Base-by-base conservation (phyloP, 2,113 vertebrate species). In the Poeciliopsis turrubarensis region DNA sequence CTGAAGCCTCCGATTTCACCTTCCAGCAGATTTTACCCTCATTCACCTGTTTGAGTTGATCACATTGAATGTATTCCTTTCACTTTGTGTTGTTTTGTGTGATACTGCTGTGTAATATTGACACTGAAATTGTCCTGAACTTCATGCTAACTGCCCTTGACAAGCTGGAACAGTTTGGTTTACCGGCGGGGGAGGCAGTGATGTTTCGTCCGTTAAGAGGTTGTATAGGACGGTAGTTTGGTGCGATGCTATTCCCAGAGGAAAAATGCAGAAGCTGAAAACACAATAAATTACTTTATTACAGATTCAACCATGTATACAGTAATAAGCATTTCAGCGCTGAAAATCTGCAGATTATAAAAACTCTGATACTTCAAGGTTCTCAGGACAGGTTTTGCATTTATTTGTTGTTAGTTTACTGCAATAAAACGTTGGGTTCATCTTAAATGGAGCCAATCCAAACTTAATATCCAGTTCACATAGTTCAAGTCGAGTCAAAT, bases 231-330 rank as follows among this genome's bases (percentile, higher is more conserved):
- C 81, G 79, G 67, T 76, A 90, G 41, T 74, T 64, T 17, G 89
- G 75, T 2, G 3, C 17, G 1, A 80, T 3, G 0, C 13, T 31
- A 2, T 86, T 75, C 2, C n/a, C 26, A 6, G 0, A 3, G 3
- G 87, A 66, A 70, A 93, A 92, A 29, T 0, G 11, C 0, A 80
- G 0, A 51, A 87, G 64, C 92, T 93, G 22, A 75, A 10, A 78
- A 73, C 2, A 70, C 13, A 71, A 27, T 4, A 12, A 19, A 8
- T 47, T 60, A 6, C 2, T 66, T 7, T 6, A 65, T 22, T 5
- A 31, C 14, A 65, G 34, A 9, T 54, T 54, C 19, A 25, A 25
- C 15, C 29, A 29, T 29, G 3, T 29, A 7, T 54, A 54, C 47
- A 51, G 47, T 51, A 10, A 2, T 7, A 8, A 51, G 14, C 47